phyloP scores from a whole-genome alignment of 2,888 invertebrate genomes.

The Apodemia duryi region DNA sequence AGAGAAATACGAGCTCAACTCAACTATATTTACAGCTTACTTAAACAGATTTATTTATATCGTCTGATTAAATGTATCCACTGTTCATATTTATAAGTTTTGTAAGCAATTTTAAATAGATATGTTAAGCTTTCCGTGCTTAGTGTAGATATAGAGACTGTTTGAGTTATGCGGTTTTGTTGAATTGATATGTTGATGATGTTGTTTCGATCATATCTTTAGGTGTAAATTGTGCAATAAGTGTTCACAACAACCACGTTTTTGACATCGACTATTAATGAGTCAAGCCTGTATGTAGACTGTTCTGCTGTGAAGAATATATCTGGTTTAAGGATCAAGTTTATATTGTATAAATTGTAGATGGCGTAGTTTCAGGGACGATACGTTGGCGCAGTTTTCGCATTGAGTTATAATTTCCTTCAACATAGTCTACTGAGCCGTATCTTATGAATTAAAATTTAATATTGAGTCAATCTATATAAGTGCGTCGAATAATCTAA shows the following conservation, averaged over 20 bases:
- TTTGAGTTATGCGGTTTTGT: background rate
- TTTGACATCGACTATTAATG: background rate
- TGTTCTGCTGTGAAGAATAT: background rate
- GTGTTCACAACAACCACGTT: constrained; percentile 17
- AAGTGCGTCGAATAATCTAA: no score
- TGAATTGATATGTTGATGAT: background rate
- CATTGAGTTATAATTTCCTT: no score
- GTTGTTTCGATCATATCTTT: background rate
- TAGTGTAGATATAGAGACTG: constrained; percentile 9
- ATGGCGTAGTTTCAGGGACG: no score
- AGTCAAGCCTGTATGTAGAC: background rate
- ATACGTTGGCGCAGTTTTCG: no score
- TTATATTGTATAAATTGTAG: no score
- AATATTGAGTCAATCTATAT: no score
- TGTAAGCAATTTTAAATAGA: background rate
- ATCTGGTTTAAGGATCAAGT: background rate
- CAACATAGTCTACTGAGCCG: no score
- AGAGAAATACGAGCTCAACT: background rate
- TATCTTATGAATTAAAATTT: no score
- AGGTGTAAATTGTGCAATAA: constrained; percentile 24
- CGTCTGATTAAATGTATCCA: background rate
- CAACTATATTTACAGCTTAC: background rate
- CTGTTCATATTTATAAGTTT: constrained; percentile 4
- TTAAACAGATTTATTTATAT: constrained; percentile 11
- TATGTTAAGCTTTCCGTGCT: background rate